Evolutionary conservation across 2,888 invertebrate species (phyloP).

Genomic region (Nephrotoma appendiculata): DNA sequence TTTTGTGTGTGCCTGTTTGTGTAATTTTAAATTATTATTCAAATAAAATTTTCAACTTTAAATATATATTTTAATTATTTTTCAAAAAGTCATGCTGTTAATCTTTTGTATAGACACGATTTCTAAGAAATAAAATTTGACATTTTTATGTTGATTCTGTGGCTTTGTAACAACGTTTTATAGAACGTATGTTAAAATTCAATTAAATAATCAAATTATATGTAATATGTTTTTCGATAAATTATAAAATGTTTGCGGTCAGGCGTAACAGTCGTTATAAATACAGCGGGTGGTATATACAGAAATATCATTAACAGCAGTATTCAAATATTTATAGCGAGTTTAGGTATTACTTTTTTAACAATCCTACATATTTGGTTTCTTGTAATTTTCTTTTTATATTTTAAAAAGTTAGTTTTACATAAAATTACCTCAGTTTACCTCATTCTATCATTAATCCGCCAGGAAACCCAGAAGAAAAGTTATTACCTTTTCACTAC

Average conservation of each 20-base stretch:
- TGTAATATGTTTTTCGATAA: too few species aligned
- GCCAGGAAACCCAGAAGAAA: background rate
- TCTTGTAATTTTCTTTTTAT: background rate
- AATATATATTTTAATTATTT: background rate
- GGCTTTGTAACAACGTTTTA: background rate
- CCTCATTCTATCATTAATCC: background rate
- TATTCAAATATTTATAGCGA: too few species aligned
- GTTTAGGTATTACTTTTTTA: too few species aligned
- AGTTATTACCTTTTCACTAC: background rate
- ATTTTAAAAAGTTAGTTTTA: background rate
- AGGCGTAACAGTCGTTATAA: too few species aligned
- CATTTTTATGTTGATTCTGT: background rate
- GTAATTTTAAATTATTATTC: background rate
- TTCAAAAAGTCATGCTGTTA: background rate
- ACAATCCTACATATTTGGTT: background rate
- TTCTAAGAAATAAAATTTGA: background rate
- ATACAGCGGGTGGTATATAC: too few species aligned
- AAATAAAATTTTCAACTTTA: background rate
- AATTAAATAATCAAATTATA: background rate
- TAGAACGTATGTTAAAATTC: background rate
- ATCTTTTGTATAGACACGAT: background rate
- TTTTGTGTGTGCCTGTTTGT: background rate
- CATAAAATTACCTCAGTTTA: background rate
- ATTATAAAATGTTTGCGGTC: too few species aligned
- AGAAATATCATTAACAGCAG: too few species aligned